Evolutionary conservation across 2,113 vertebrate species (phyloP), one percentile per base, ranked within the genome.

Genomic region (Heteronetta atricapilla): DNA sequence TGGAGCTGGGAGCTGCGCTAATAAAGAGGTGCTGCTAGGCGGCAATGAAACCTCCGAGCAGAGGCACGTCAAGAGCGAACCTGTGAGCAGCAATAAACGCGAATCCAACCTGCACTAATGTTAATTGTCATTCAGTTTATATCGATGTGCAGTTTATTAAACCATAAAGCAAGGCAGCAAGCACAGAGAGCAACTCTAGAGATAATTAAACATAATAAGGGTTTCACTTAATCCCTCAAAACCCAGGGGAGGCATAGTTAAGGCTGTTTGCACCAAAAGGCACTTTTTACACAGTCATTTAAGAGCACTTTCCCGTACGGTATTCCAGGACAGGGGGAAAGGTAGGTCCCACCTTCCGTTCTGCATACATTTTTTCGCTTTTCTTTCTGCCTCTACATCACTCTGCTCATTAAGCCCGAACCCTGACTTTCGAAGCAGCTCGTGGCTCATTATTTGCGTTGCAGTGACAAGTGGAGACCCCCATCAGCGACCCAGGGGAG

Each of bases 151-250:
- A 95, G 97, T 94, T 97, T 97, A 97, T 97, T 96, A 97, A 97
- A 97, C 96, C 94, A 97, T 97, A 97, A 97, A 97, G 96, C 93
- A 95, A 95, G 88, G 96, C 93, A 94, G 95, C 72, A 81, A 96
- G 94, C 94, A 92, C 93, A 69, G 88, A 96, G 93, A 96, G 84
- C 88, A 78, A 86, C 95, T 95, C 94, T 60, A 90, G 90, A 97
- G 95, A 97, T 97, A 97, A 97, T 97, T 97, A 97, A 97, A 95
- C 95, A 90, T 95, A 97, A 96, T 97, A 96, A 97, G 91, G 93
- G 94, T 96, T 97, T 96, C 93, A 86, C 91, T 97, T 97, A 97
- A 97, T 97, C 95, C 95, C 88, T 85, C 90, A 82, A 96, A 95
- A 62, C 96, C 96, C 96, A 95, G 69, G 96, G 92, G 97, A 97